phyloP scores from a whole-genome alignment of 2,113 vertebrate genomes.

The Romanogobio albipinnatus region DNA sequence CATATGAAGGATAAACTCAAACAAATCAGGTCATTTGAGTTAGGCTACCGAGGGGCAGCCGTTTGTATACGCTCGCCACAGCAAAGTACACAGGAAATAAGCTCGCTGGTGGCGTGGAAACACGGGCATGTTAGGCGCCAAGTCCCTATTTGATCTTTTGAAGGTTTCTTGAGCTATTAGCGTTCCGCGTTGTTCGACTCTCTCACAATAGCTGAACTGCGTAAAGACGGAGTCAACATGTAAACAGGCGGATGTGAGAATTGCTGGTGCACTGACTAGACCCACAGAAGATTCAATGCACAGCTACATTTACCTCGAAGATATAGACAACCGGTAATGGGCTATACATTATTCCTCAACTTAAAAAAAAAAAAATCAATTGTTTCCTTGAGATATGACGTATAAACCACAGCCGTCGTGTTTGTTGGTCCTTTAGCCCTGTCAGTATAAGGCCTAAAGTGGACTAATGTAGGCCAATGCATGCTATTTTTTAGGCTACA shows the following conservation, averaged over 20 bases:
- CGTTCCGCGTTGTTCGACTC: not conserved
- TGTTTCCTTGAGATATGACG: not conserved
- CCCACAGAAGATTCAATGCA: not conserved
- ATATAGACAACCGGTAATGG: not conserved
- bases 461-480: not conserved
- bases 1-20: not conserved
- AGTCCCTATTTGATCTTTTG: slow-evolving; percentile 28
- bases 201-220: not conserved
- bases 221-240: slow-evolving; percentile 1
- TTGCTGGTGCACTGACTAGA: not conserved
- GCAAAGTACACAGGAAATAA: slow-evolving; percentile 19
- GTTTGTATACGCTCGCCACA: not conserved
- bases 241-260: not conserved
- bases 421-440: not conserved
- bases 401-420: not conserved
- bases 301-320: not conserved
- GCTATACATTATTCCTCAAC: too few species aligned
- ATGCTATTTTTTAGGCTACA: not conserved
- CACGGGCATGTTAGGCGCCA: slow-evolving; percentile 8
- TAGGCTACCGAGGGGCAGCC: not conserved
- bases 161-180: slow-evolving; percentile 22
- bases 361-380: not conserved
- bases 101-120: slow-evolving; percentile 15
- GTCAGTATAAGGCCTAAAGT: not conserved
- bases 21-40: not conserved